A percentile compares a stretch with the other conserved stretches of the same genome.
These are phyloP conservation scores for Catocala nupta DNA, from an alignment of 2,888 invertebrate genomes.

Conservation along the genomic window DNA sequence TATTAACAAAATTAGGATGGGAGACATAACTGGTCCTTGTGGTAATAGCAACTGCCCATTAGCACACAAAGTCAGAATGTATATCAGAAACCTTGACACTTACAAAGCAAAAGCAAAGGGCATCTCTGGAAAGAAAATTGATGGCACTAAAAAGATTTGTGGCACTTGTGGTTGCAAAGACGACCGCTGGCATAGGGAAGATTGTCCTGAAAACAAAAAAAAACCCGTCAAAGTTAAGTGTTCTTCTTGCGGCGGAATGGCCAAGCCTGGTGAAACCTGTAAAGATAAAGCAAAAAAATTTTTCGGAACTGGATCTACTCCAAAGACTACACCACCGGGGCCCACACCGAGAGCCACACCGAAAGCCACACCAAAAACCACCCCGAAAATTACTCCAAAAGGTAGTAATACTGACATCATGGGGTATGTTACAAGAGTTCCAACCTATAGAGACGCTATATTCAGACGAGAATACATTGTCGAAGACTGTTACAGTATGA, in stretches of 20 bases:
- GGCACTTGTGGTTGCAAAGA: conserved; percentile 78
- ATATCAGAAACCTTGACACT: conserved; percentile 73
- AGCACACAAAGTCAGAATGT: conserved; percentile 78
- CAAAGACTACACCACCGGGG: conserved; percentile 21
- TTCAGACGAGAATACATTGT: conserved; percentile 62
- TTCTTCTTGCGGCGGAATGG: conserved; percentile 67
- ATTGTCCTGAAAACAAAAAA: conserved; percentile 62
- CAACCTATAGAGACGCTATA: conserved; percentile 59
- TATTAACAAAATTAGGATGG: conserved; percentile 79
- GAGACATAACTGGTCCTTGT: conserved; percentile 81
- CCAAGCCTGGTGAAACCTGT: conserved; percentile 69
- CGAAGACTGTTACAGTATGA: conserved; percentile 54
- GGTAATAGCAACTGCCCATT: conserved; percentile 78
- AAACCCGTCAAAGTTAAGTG: conserved; percentile 54
- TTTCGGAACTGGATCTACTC: conserved; percentile 66
- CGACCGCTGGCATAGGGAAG: conserved; percentile 75
- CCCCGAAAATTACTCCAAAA: conserved; percentile 61
- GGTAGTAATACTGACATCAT: conserved; percentile 52
- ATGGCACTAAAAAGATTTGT: conserved; percentile 67
- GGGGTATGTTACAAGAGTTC: conserved; percentile 63
- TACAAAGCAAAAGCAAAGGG: conserved; percentile 68
- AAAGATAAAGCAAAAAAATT: conserved; percentile 64
- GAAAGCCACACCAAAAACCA: conserved; percentile 57
- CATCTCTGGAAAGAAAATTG: conserved; percentile 55
- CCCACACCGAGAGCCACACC: background rate